Conservation (phyloP, 2,113 vertebrate genomes). For the Lamprologus ornatipinnis region DNA sequence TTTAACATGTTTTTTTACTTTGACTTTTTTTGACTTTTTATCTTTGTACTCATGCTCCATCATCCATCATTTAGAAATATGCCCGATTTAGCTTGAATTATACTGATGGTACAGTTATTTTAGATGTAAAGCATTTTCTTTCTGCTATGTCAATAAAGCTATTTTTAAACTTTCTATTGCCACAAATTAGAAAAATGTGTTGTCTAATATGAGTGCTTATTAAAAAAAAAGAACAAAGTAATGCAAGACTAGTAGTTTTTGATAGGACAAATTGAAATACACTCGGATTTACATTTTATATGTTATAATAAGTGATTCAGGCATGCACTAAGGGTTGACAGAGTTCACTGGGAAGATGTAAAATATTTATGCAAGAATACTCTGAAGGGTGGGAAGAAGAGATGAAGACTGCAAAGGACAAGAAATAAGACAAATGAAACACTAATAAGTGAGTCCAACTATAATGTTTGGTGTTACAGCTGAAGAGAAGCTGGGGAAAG, state of each 20-base stretch:
- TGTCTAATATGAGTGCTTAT: neutral
- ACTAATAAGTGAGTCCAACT: neutral
- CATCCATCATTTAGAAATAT: neutral
- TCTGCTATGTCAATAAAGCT: neutral
- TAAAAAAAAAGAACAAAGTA: neutral
- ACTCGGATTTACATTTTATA: neutral
- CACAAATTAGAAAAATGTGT: neutral
- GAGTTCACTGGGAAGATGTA: slow-evolving; percentile 65
- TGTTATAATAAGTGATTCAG: slow-evolving; percentile 12
- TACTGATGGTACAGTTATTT: neutral
- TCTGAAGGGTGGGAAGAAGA: slow-evolving; percentile 30
- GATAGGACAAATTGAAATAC: neutral
- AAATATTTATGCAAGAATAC: slow-evolving; percentile 69
- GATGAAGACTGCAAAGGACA: slow-evolving; percentile 32
- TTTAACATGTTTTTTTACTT: neutral
- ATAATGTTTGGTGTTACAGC: slow-evolving; percentile 1
- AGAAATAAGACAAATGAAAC: slow-evolving; percentile 6
- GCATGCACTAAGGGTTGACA: slow-evolving; percentile 42
- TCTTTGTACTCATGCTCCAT: neutral
- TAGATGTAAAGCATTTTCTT: neutral
- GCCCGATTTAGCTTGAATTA: neutral
- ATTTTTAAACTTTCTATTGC: neutral
- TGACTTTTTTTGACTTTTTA: neutral
- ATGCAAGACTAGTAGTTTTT: neutral
- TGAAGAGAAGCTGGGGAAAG: slow-evolving; percentile 11